These are phyloP conservation scores for Pelodytes ibericus DNA, from an alignment of 2,797 vertebrate species.

Conservation along the genomic window DNA sequence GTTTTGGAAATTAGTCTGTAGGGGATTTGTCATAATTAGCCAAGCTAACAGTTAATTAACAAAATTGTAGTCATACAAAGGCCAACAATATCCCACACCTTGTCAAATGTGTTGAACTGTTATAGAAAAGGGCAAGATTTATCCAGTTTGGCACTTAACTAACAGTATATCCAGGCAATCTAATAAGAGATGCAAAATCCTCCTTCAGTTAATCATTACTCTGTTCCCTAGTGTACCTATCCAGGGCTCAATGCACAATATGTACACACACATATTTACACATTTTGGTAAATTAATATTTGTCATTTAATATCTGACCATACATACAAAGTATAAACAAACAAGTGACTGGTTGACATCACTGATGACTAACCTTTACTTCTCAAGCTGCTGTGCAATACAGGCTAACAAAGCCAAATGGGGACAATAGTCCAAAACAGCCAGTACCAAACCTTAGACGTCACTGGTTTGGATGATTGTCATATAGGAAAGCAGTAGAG, in stretches of 20 bases:
- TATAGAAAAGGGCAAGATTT: neutral
- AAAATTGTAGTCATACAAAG: neutral
- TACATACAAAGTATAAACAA: no score
- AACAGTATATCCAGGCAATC: neutral
- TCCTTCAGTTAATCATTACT: neutral
- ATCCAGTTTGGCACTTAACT: neutral
- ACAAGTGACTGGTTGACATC: no score
- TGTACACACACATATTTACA: neutral
- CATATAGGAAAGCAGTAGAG: no score
- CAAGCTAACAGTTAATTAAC: conserved; percentile 7
- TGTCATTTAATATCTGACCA: no score
- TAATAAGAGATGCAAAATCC: neutral
- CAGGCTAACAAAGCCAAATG: no score
- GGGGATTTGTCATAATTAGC: conserved; percentile 6
- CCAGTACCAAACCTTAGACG: no score
- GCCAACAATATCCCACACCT: neutral
- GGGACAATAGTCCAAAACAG: no score
- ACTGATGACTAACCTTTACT: no score
- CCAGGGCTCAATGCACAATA: neutral
- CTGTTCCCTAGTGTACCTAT: no score
- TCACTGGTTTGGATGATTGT: no score
- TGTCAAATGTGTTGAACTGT: conserved; percentile 7
- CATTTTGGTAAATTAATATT: no score
- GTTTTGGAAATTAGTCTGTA: neutral
- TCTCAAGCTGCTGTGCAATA: no score